phyloP scores from a whole-genome alignment of 2,797 vertebrate species.

The Mormyrus hasselquistii region DNA sequence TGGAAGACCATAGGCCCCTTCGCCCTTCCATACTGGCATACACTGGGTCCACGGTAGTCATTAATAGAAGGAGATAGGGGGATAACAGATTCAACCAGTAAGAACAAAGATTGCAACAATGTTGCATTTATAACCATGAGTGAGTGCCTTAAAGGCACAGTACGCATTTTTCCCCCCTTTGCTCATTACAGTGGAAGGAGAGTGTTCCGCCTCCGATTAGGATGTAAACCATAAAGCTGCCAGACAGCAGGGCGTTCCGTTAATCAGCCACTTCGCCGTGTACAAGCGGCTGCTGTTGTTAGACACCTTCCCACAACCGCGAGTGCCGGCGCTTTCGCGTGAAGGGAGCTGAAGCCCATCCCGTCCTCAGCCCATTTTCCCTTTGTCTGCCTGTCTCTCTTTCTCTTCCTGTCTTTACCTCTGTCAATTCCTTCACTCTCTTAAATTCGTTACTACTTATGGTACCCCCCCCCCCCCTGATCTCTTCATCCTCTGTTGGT shows the following conservation, averaged over 20 bases:
- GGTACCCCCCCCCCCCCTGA: neutral
- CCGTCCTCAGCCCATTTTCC: constrained; percentile 24
- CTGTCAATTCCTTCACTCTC: constrained; percentile 25
- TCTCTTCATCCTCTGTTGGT: constrained; percentile 36
- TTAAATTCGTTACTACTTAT: constrained; percentile 27
- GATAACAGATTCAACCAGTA: neutral
- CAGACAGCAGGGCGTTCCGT: constrained; percentile 28
- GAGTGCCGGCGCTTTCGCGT: constrained; percentile 48
- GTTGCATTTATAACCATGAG: neutral
- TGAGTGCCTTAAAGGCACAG: neutral
- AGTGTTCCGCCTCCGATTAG: constrained; percentile 5
- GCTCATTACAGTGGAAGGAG: neutral
- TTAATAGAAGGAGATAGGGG: neutral
- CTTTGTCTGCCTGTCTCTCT: constrained; percentile 25
- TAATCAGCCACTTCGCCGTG: constrained; percentile 33
- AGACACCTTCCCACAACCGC: constrained; percentile 33
- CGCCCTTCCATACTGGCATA: neutral
- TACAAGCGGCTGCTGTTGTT: constrained; percentile 42
- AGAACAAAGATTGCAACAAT: neutral
- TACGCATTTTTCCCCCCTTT: neutral
- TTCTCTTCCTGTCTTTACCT: constrained; percentile 25
- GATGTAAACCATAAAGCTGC: constrained; percentile 24
- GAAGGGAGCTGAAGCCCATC: constrained; percentile 42
- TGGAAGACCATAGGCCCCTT: neutral
- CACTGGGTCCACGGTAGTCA: neutral